Evolutionary conservation across 1,140 invertebrate species (phyloP), one percentile per base, ranked within the genome.

Genomic region (Solenopsis invicta): DNA sequence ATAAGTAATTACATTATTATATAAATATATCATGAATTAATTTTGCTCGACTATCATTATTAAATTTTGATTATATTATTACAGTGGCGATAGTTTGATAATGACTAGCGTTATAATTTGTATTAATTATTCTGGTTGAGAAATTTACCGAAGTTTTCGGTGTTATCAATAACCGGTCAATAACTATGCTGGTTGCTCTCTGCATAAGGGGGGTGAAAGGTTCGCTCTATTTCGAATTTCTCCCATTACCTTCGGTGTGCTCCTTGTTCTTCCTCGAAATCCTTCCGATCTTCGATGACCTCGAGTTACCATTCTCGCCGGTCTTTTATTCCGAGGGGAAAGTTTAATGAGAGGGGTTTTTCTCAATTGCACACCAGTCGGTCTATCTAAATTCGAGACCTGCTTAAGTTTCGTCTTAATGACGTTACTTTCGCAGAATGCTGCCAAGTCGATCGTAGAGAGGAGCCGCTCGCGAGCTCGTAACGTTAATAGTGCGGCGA

Each of bases 401-500:
- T 78, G 48, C 48, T 76, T 52, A 76, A 78, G 72, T 85, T 85
- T 78, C 50, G 48, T 85, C 75, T 85, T 77, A 85, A 85, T 85
- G 75, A 85, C 59, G 82, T 85, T 78, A 78, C 75, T 78, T 78
- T 78, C 34, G 82, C 21, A 84, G 24, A 82, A 74, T 61, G 34
- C 64, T 21, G 48, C 4, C 21, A 54, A 84, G 54, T 82, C 67
- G 80, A 84, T 75, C 24, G 52, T 6, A 24, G 12, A 74, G 80
- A 74, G 41, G 41, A 74, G 16, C 24, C 54, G 16, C 54, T 74
- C 54, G 67, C 52, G 54, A 72, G 52, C 34, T 72, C 67, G 78
- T 82, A 72, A 82, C 62, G 52, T 82, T 82, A 82, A 82, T 82
- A 82, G 80, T 82, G 78, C 80, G 80, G 80, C 80, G 67, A 82